These are phyloP conservation scores for Halocynthia roretzi DNA, from an alignment of 23 tunicate species.

Conservation along the genomic window DNA sequence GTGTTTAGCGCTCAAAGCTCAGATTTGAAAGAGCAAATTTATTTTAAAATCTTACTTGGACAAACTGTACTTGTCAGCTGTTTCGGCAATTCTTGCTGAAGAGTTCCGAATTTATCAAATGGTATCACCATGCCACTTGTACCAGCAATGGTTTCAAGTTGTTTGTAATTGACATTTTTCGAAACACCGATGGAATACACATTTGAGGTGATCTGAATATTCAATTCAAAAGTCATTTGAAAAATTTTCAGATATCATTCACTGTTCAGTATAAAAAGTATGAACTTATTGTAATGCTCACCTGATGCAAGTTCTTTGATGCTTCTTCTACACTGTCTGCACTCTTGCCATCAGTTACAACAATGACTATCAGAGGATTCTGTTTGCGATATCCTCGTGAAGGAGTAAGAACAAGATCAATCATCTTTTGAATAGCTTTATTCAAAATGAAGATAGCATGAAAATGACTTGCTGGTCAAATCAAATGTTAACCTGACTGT, in stretches of 20 bases:
- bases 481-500: not conserved
- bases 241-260: not conserved
- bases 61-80: not conserved
- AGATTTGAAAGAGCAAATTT: not conserved
- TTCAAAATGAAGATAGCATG: not conserved
- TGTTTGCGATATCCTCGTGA: slow-evolving; percentile 23
- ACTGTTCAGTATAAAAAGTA: not conserved
- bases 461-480: not conserved
- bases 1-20: too few relatives aligned
- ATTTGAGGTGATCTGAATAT: slow-evolving; percentile 6
- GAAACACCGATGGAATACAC: slow-evolving; percentile 8
- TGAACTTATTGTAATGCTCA: not conserved
- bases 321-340: slow-evolving; percentile 38
- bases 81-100: not conserved
- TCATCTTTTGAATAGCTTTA: slow-evolving; percentile 16
- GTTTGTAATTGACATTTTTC: not conserved
- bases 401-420: not conserved
- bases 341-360: slow-evolving; percentile 58
- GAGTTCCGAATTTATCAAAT: not conserved
- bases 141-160: slow-evolving; percentile 16
- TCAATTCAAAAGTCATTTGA: not conserved
- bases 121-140: not conserved
- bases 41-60: slow-evolving; percentile 12
- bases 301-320: slow-evolving; percentile 26
- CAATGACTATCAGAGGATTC: slow-evolving; percentile 36